Percentiles rank a stretch among this genome's conserved stretches.
Evolutionary conservation across 2,797 vertebrate species (phyloP).

Genomic region (Podarcis siculus): DNA sequence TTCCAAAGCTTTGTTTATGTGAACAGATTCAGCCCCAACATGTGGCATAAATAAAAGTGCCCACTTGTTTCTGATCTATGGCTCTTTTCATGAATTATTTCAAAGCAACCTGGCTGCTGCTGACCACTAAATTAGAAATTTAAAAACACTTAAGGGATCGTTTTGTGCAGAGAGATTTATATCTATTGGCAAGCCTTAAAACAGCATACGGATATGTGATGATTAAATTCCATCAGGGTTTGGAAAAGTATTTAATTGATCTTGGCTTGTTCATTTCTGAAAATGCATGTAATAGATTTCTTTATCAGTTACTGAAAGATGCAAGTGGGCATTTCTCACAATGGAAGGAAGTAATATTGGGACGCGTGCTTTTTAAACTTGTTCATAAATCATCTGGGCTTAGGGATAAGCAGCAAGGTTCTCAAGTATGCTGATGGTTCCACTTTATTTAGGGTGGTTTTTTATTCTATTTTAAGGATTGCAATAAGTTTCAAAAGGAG

Average conservation of each 20-base stretch:
- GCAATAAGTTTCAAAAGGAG: too few relatives aligned
- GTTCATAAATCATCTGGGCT: too few relatives aligned
- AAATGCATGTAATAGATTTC: neutral
- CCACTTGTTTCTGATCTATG: neutral
- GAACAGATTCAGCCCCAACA: neutral
- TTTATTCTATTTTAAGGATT: too few relatives aligned
- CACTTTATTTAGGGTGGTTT: too few relatives aligned
- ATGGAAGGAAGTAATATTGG: too few relatives aligned
- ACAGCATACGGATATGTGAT: neutral
- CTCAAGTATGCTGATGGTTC: too few relatives aligned
- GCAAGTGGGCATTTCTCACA: too few relatives aligned
- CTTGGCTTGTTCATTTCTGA: neutral
- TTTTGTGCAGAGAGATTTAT: neutral
- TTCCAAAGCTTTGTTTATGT: neutral
- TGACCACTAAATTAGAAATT: constrained; percentile 1
- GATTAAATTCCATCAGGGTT: neutral
- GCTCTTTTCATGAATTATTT: constrained; percentile 1
- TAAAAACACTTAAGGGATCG: neutral
- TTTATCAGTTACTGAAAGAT: neutral
- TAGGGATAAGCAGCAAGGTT: too few relatives aligned
- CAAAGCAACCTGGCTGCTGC: neutral
- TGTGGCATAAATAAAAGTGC: neutral
- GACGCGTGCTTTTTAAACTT: too few relatives aligned
- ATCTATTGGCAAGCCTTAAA: neutral
- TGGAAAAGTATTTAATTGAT: neutral